These are phyloP conservation scores for Sceloporus tristichus DNA, from an alignment of 2,113 vertebrate species.

Conservation along the genomic window DNA sequence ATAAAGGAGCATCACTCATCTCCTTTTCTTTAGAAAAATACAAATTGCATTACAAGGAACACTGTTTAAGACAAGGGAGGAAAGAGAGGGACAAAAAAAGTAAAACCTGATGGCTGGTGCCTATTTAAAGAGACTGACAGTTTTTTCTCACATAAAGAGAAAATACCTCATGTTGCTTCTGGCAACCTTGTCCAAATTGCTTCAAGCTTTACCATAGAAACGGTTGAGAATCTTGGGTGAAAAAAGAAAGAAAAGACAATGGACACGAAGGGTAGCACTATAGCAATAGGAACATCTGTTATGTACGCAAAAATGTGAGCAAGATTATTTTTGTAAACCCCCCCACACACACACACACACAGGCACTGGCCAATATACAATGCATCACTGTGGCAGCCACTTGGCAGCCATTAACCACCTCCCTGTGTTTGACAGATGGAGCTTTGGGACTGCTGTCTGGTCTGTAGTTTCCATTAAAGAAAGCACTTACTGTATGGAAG, in stretches of 20 bases:
- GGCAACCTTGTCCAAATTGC: constrained; percentile 12
- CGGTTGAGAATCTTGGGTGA: constrained; percentile 49
- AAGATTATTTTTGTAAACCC: background rate
- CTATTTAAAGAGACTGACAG: background rate
- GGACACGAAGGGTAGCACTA: constrained; percentile 45
- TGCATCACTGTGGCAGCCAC: constrained; percentile 45
- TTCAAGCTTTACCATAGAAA: constrained; percentile 71
- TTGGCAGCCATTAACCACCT: background rate
- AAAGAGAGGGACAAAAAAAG: background rate
- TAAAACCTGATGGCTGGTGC: background rate
- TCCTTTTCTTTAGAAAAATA: background rate
- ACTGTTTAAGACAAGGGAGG: background rate
- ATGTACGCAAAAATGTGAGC: constrained; percentile 45
- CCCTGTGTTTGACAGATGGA: constrained; percentile 18
- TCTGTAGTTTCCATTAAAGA: constrained; percentile 6
- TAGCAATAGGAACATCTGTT: constrained; percentile 52
- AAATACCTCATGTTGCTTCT: constrained; percentile 33
- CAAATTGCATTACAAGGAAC: background rate
- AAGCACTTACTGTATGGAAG: background rate
- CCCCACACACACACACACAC: background rate
- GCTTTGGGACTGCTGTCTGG: background rate
- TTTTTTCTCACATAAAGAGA: constrained; percentile 37
- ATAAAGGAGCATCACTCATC: background rate
- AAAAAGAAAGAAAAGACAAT: constrained; percentile 61
- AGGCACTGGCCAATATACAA: constrained; percentile 42